These are phyloP conservation scores for Cnemophilus loriae DNA, from an alignment of 2,113 vertebrate genomes.

Conservation along the genomic window DNA sequence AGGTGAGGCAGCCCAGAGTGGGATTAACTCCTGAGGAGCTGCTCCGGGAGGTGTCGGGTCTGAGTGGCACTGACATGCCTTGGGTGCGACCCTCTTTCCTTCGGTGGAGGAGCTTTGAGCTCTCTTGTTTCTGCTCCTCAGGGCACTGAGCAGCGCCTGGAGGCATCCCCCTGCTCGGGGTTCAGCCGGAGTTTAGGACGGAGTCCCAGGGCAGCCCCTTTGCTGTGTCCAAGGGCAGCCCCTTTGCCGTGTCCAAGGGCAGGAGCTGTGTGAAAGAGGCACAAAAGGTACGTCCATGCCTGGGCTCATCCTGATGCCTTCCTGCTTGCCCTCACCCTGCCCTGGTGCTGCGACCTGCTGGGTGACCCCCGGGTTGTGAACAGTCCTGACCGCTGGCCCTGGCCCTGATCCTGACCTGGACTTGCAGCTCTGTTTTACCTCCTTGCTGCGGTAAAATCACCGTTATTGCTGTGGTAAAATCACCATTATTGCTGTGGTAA, in stretches of 20 bases:
- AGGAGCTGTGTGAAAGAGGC: not conserved
- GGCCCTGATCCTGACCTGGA: not conserved
- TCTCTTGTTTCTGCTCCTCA: not conserved
- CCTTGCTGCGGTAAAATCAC: not conserved
- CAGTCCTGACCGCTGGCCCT: not conserved
- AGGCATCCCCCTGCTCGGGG: not conserved
- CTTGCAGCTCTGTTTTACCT: not conserved
- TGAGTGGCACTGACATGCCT: no score
- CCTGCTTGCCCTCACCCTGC: not conserved
- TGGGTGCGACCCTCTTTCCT: not conserved
- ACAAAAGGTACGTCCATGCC: not conserved
- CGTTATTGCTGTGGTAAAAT: not conserved
- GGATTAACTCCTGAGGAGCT: not conserved
- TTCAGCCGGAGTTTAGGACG: no score
- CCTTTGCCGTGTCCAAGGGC: not conserved
- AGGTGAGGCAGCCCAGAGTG: fast-evolving
- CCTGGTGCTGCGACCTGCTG: not conserved
- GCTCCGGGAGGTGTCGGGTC: not conserved
- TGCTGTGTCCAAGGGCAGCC: not conserved
- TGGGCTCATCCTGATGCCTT: not conserved
- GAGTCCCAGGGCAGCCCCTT: no score
- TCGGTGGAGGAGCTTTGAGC: not conserved
- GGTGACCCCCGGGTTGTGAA: no score
- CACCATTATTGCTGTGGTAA: no score
- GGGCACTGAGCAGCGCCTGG: not conserved